A percentile compares a stretch with the other conserved stretches of the same genome.
These are phyloP conservation scores for Pedicia rivosa DNA, from an alignment of 2,888 invertebrate genomes.

Conservation along the genomic window DNA sequence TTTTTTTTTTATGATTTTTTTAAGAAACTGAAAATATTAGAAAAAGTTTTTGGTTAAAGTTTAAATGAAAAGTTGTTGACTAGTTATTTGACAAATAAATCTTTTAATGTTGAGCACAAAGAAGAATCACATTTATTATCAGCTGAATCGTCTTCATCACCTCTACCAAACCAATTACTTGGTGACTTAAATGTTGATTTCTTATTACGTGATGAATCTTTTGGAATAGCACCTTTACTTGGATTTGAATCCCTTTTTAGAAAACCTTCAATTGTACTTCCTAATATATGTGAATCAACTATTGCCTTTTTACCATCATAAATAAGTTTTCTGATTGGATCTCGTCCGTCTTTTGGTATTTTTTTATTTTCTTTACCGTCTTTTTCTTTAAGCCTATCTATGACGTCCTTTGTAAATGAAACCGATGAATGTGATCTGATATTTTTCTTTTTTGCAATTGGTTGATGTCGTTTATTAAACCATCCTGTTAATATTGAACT, in stretches of 20 bases:
- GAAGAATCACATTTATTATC: constrained; percentile 62
- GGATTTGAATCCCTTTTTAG: constrained; percentile 34
- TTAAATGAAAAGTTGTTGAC: constrained; percentile 16
- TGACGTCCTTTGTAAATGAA: constrained; percentile 39
- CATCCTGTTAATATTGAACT: constrained; percentile 47
- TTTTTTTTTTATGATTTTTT: constrained; percentile 4
- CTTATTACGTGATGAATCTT: constrained; percentile 25
- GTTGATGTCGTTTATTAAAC: constrained; percentile 65
- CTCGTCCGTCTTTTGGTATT: constrained; percentile 19
- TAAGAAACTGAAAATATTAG: constrained; percentile 3
- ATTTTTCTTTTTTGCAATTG: constrained; percentile 47
- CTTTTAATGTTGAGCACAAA: constrained; percentile 68
- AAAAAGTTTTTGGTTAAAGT: constrained; percentile 2
- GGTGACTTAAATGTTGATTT: constrained; percentile 21
- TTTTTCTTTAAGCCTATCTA: constrained; percentile 35
- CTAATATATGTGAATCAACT: constrained; percentile 63
- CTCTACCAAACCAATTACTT: constrained; percentile 41
- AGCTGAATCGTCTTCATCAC: constrained; percentile 52
- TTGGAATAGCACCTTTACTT: constrained; percentile 31
- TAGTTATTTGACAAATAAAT: constrained; percentile 67
- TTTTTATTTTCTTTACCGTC: constrained; percentile 28
- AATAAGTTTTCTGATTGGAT: constrained; percentile 2
- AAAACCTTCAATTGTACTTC: constrained; percentile 73
- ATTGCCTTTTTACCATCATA: constrained; percentile 51
- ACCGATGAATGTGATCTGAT: constrained; percentile 35